Evolutionary conservation across 2,888 invertebrate genomes (phyloP), one percentile per base, ranked within the genome.

Genomic region (Salpingus planirostris): DNA sequence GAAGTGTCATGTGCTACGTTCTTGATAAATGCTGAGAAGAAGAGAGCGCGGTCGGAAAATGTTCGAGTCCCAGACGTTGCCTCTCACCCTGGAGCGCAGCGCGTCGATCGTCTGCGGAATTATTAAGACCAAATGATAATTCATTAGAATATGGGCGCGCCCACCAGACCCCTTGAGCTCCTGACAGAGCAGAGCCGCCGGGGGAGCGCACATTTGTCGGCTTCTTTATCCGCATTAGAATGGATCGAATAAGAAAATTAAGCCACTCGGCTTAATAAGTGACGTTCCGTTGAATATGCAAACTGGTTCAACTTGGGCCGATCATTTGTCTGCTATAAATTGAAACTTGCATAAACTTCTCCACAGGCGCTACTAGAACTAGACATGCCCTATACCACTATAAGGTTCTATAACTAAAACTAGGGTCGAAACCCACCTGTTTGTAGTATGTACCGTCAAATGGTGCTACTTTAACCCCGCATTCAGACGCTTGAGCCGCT

Each of bases 1-100:
- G 61, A 62, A 62, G 61, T 63, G 61, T 61, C 61, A 62, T 61
- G 60, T 61, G 60, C 60, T 58, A 52, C 56, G 54, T 58, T 52
- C 56, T 60, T 63, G 60, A 63, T 63, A 62, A 63, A 62, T 60
- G 60, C 57, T 48, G 51, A 54, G 51, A 52, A 48, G 47, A n/a
- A 52, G 50, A 50, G 49, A 49, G 47, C 18, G 49, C 49, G 47
- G 49, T 44, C 46, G 41, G 46, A 52, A 49, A 51, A 49, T 46
- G 49, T 43, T 26, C 26, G 4, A 24, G 6, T 29, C 50, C 54
- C 52, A 56, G 57, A 50, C 52, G 49, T 52, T 50, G 47, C 51
- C 47, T n/a, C n/a, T n/a, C n/a, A n/a, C n/a, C n/a, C n/a, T n/a
- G n/a, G n/a, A n/a, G n/a, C n/a, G n/a, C 46, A 44, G 43, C 46